phyloP scores from a whole-genome alignment of 64 coral and sea anemone species.

The Porites australiensis region DNA sequence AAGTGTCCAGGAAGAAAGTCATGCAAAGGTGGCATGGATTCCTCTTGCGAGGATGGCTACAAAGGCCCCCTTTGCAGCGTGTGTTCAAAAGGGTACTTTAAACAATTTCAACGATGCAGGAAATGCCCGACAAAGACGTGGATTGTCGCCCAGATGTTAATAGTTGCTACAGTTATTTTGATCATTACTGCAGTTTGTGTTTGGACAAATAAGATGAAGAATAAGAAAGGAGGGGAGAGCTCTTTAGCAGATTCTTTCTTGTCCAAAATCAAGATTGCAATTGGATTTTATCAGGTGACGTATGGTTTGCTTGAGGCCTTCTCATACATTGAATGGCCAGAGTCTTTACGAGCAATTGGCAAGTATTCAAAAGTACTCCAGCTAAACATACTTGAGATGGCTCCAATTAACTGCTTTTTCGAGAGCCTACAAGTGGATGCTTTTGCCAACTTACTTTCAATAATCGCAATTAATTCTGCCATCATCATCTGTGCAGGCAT shows the following conservation, averaged over 20 bases:
- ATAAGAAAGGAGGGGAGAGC: background rate
- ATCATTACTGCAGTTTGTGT: conserved; percentile 3
- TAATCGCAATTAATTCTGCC: conserved; percentile 12
- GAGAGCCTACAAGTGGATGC: background rate
- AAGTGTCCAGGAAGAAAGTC: background rate
- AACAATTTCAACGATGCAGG: background rate
- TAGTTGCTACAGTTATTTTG: background rate
- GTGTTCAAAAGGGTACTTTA: conserved; percentile 4
- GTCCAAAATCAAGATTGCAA: conserved; percentile 35
- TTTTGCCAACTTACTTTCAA: conserved; percentile 19
- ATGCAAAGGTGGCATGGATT: background rate
- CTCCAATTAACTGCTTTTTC: conserved; percentile 29
- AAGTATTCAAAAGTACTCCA: conserved; percentile 6
- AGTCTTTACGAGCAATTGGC: background rate
- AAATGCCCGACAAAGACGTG: conserved; percentile 25
- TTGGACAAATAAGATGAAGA: conserved; percentile 12
- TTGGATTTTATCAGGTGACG: conserved; percentile 33
- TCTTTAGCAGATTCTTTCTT: conserved; percentile 4
- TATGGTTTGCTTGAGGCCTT: conserved; percentile 25
- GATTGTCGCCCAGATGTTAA: conserved; percentile 22
- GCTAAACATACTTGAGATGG: conserved; percentile 21
- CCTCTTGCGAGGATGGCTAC: background rate
- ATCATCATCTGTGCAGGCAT: background rate
- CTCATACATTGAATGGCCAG: conserved; percentile 24
- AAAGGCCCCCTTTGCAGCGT: conserved; percentile 32